These are phyloP conservation scores for Callipepla squamata DNA, from an alignment of 2,113 vertebrate species.

Conservation along the genomic window DNA sequence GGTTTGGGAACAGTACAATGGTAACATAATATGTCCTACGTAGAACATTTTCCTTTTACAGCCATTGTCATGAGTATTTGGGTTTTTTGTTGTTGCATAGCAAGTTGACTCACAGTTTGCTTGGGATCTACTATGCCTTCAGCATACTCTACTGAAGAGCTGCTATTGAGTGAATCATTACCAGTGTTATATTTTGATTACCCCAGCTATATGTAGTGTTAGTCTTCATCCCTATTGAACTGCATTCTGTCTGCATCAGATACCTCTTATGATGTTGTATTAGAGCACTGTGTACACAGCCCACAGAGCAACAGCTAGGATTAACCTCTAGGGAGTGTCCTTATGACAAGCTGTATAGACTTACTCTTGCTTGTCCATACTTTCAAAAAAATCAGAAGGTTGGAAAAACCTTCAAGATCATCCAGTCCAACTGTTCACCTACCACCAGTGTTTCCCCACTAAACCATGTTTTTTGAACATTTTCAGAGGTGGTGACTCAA, in stretches of 20 bases:
- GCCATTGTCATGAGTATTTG: neutral
- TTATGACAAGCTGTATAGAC: neutral
- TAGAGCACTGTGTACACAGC: neutral
- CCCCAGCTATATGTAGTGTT: neutral
- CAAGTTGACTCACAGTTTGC: neutral
- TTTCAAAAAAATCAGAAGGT: neutral
- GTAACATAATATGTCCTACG: neutral
- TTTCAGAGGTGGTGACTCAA: no score
- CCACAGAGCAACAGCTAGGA: neutral
- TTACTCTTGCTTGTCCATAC: neutral
- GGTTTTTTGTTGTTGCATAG: neutral
- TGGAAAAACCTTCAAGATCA: no score
- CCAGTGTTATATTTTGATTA: neutral
- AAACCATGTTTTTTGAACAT: no score
- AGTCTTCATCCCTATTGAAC: neutral
- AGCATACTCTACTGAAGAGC: neutral
- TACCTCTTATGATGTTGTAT: neutral
- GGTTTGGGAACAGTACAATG: neutral
- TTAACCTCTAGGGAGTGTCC: neutral
- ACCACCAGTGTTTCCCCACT: no score
- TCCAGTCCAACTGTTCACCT: no score
- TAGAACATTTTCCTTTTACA: neutral
- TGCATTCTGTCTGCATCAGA: neutral
- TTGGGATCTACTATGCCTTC: neutral
- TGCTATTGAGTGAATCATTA: neutral